Base-by-base conservation (phyloP, 2,888 invertebrate species). In the Willowsia nigromaculata region DNA sequence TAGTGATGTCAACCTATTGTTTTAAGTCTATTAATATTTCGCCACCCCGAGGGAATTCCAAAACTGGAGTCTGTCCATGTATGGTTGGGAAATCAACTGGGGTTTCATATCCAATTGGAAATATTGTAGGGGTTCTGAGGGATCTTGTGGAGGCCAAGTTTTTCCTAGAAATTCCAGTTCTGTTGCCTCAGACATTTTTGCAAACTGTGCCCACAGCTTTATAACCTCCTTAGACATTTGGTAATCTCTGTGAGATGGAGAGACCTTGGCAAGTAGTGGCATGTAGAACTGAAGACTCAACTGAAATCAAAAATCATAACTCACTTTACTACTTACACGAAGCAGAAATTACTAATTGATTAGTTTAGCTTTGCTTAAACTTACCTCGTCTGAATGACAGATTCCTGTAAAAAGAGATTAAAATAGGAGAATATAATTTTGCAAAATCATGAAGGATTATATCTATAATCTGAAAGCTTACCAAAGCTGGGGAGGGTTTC, bases 311-410 rank as follows among this genome's bases (percentile, higher is more conserved):
- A 9, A 71, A 62, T 53, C 11, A 62, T 18, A 80, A 15, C 53
- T 81, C 18, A 40, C 2, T 25, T 18, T 82, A 2, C 43, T 37
- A 22, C 30, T 18, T n/a, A 62, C 27, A 18, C 18, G 1, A 43
- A 22, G 37, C n/a, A 84, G 22, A 37, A 71, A 40, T 33, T 59
- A 15, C 33, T n/a, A 80, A 5, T 62, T 40, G 40, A 40, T 40
- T 40, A n/a, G n/a, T n/a, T n/a, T n/a, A n/a, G n/a, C n/a, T n/a
- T n/a, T n/a, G n/a, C n/a, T n/a, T n/a, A 62, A 25, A n/a, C 30
- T 27, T 81, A 87, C 78, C 85, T 90, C 90, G 50, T 90, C 90
- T 13, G 86, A 86, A 68, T 90, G 90, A 33, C 90, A 90, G 18
- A 86, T 59, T 22, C 89, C 87, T 87, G 33, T 3, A 43, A 84